These are phyloP conservation scores for Lerema accius DNA, from an alignment of 1,140 invertebrate species.

Conservation along the genomic window DNA sequence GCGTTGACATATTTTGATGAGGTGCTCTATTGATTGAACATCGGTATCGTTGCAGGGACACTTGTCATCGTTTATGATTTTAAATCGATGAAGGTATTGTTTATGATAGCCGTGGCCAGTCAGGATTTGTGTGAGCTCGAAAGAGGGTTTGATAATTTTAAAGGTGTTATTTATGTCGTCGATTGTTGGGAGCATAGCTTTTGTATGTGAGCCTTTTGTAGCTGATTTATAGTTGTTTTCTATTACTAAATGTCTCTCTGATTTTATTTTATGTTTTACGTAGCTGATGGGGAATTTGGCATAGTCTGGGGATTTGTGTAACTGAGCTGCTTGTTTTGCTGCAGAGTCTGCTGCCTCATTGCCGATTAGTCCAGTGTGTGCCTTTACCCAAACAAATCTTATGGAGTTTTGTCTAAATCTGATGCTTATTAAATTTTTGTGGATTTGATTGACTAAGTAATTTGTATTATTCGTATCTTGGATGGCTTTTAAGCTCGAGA, in stretches of 20 bases:
- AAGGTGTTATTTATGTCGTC: too few species aligned
- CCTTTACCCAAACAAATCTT: slow-evolving; percentile 20
- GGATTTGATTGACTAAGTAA: slow-evolving; percentile 14
- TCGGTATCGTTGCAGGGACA: too few species aligned
- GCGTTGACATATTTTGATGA: too few species aligned
- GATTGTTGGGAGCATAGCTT: too few species aligned
- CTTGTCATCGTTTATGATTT: too few species aligned
- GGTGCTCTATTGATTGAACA: too few species aligned
- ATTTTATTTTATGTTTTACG: background rate
- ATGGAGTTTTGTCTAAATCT: background rate
- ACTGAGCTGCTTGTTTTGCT: background rate
- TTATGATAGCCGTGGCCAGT: too few species aligned
- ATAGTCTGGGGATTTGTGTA: background rate
- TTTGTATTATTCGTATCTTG: slow-evolving; percentile 14
- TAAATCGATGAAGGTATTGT: too few species aligned
- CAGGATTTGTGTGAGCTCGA: too few species aligned
- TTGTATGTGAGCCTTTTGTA: too few species aligned
- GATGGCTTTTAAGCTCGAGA: background rate
- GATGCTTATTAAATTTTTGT: background rate
- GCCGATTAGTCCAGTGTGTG: slow-evolving; percentile 21
- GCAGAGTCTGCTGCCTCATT: slow-evolving; percentile 25
- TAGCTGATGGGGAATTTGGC: slow-evolving; percentile 5
- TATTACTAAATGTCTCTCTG: background rate
- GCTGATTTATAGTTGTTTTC: slow-evolving; percentile 4
- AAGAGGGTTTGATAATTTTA: too few species aligned